These are phyloP conservation scores for Glyptemys insculpta DNA, from an alignment of 2,797 vertebrate genomes.

Conservation along the genomic window DNA sequence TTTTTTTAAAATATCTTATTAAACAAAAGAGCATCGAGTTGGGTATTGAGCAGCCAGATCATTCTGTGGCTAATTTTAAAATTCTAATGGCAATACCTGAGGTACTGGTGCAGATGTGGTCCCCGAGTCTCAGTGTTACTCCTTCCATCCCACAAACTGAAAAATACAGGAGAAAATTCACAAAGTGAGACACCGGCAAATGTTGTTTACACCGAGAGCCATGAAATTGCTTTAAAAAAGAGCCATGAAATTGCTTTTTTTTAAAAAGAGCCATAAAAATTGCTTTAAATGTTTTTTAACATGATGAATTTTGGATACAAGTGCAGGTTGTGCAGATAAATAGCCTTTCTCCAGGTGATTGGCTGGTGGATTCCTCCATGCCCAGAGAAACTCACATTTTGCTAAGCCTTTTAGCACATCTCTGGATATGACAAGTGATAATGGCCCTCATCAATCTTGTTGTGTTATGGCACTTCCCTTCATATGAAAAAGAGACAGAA, in stretches of 20 bases:
- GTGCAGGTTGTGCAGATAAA: neutral
- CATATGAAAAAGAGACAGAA: neutral
- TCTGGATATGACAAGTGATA: slow-evolving; percentile 25
- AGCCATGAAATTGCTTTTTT: neutral
- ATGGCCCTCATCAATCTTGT: neutral
- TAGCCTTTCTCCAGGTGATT: neutral
- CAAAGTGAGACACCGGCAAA: neutral
- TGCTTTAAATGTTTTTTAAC: slow-evolving; percentile 1
- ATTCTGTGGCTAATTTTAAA: neutral
- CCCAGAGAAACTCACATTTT: neutral
- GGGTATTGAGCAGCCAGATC: neutral
- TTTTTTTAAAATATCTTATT: neutral
- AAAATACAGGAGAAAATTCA: neutral
- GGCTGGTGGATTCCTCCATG: neutral
- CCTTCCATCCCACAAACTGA: neutral
- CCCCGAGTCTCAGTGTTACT: fast-evolving
- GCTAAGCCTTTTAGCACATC: slow-evolving; percentile 49
- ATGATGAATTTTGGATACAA: neutral
- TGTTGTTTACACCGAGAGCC: neutral
- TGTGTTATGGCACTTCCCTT: neutral
- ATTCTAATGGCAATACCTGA: neutral
- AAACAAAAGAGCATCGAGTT: neutral
- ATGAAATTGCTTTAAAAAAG: neutral
- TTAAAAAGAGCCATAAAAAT: neutral
- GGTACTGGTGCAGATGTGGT: neutral